phyloP scores from a whole-genome alignment of 2,888 invertebrate genomes.

The Pediacus dermestoides region DNA sequence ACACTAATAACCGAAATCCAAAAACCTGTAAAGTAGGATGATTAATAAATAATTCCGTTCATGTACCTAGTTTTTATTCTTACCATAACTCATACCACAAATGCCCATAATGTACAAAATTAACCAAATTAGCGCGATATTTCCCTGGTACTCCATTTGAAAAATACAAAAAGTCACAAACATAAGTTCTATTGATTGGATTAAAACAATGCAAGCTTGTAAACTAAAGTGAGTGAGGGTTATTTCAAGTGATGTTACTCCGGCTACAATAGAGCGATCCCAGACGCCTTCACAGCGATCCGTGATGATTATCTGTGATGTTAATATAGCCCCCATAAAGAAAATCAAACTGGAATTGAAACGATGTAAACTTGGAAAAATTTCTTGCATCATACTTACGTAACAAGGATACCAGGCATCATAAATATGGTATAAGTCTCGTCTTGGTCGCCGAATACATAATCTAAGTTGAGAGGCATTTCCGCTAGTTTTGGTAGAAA shows the following conservation, averaged over 20 bases:
- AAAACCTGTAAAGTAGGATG: slow-evolving; percentile 56
- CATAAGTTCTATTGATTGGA: slow-evolving; percentile 65
- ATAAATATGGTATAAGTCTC: slow-evolving; percentile 76
- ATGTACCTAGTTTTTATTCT: slow-evolving; percentile 18
- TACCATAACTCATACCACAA: slow-evolving; percentile 81
- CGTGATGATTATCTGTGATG: slow-evolving; percentile 75
- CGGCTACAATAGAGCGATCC: slow-evolving; percentile 83
- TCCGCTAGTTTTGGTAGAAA: slow-evolving; percentile 56
- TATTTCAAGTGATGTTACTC: slow-evolving; percentile 77
- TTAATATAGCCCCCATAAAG: slow-evolving; percentile 80
- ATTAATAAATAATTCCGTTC: slow-evolving; percentile 6
- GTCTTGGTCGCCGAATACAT: slow-evolving; percentile 64
- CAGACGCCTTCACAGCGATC: slow-evolving; percentile 82
- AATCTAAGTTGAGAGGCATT: slow-evolving; percentile 59
- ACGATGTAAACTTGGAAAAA: too few relatives aligned
- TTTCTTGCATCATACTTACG: too few relatives aligned
- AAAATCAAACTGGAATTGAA: slow-evolving; percentile 65
- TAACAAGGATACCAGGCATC: slow-evolving; percentile 79
- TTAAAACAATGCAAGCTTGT: slow-evolving; percentile 68
- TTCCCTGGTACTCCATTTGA: slow-evolving; percentile 61
- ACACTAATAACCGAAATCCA: slow-evolving; percentile 76
- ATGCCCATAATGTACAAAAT: slow-evolving; percentile 71
- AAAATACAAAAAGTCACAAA: slow-evolving; percentile 60
- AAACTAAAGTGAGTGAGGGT: slow-evolving; percentile 74
- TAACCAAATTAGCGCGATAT: slow-evolving; percentile 56